Conservation (phyloP, 2,888 invertebrate species). For the Cataglyphis livida region DNA sequence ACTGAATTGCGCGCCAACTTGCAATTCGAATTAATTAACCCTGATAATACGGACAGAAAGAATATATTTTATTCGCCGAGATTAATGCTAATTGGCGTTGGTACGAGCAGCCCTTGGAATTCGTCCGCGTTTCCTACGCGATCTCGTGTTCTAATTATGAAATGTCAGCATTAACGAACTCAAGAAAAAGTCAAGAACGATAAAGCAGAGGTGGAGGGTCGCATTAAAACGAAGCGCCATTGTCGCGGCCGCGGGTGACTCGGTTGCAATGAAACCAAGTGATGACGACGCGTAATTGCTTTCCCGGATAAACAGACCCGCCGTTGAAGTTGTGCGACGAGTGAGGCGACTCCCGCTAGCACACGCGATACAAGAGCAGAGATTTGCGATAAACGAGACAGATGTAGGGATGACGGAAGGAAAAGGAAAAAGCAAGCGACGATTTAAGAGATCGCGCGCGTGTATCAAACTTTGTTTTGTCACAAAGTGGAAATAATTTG, state of each 20-base stretch:
- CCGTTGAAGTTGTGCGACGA: slow-evolving; percentile 54
- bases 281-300: slow-evolving; percentile 80
- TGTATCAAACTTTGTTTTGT: slow-evolving; percentile 83
- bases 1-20: slow-evolving; percentile 1
- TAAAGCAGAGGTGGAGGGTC: slow-evolving; percentile 24
- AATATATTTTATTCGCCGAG: slow-evolving; percentile 29
- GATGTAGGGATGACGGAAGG: slow-evolving; percentile 1
- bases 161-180: slow-evolving; percentile 42
- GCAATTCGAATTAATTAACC: slow-evolving; percentile 11
- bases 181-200: background rate
- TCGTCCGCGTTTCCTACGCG: slow-evolving; percentile 15
- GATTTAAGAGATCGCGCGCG: slow-evolving; percentile 45
- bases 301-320: slow-evolving; percentile 80
- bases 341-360: slow-evolving; percentile 39
- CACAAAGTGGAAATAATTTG: slow-evolving; percentile 78
- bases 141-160: slow-evolving; percentile 14
- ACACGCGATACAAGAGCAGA: slow-evolving; percentile 24
- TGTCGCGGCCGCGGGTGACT: slow-evolving; percentile 38
- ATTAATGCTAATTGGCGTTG: slow-evolving; percentile 42
- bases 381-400: background rate
- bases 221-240: slow-evolving; percentile 56
- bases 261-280: slow-evolving; percentile 60
- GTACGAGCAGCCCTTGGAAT: slow-evolving; percentile 6
- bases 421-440: slow-evolving; percentile 15
- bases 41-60: slow-evolving; percentile 20